A percentile compares a stretch with the other conserved stretches of the same genome.
Conservation (phyloP, 1,140 invertebrate genomes). For the Colletes latitarsis region DNA sequence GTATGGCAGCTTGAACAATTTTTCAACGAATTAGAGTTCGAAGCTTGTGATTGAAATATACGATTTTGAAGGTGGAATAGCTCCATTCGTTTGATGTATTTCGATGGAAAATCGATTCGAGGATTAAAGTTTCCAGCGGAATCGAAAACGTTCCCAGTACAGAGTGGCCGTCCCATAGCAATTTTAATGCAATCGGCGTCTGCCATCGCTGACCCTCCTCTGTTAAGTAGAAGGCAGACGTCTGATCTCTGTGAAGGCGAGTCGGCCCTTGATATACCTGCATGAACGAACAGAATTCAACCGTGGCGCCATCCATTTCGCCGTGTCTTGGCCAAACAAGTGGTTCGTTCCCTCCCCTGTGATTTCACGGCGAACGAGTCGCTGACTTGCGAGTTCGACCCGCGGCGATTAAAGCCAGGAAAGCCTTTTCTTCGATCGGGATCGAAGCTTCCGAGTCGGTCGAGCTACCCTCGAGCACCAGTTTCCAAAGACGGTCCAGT, state of each 20-base stretch:
- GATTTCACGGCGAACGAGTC: conserved; percentile 14
- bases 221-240: conserved; percentile 25
- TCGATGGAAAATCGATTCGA: too few species aligned
- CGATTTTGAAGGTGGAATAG: too few species aligned
- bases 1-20: too few species aligned
- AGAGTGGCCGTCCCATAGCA: too few species aligned
- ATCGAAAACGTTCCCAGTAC: too few species aligned
- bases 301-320: conserved; percentile 1
- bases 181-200: too few species aligned
- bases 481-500: neutral
- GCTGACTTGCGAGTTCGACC: neutral
- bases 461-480: neutral
- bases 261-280: conserved; percentile 14
- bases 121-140: too few species aligned
- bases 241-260: neutral
- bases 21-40: too few species aligned
- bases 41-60: too few species aligned
- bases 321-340: neutral
- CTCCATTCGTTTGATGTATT: too few species aligned
- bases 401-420: conserved; percentile 12
- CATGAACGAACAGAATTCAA: conserved; percentile 5
- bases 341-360: conserved; percentile 24
- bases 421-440: neutral
- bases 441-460: conserved; percentile 11
- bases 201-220: too few species aligned